Evolutionary conservation across 2,888 invertebrate species (phyloP).

Genomic region (Colletes collaris): DNA sequence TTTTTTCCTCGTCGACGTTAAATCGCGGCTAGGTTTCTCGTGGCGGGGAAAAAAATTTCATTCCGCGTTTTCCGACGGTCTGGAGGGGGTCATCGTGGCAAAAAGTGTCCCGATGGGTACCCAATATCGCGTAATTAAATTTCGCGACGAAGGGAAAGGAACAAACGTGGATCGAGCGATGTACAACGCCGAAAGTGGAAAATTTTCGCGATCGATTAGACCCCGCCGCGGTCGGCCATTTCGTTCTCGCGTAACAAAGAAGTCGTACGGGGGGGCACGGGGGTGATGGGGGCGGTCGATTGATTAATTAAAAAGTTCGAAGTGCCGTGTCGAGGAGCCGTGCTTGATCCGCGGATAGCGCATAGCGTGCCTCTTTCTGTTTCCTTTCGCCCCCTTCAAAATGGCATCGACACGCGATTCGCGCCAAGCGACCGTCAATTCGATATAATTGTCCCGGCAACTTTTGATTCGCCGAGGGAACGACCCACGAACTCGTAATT

Average conservation of each 20-base stretch:
- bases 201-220: conserved; percentile 64
- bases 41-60: conserved; percentile 32
- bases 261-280: conserved; percentile 28
- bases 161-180: conserved; percentile 36
- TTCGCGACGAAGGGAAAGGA: conserved; percentile 41
- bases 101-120: conserved; percentile 33
- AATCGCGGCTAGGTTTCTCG: conserved; percentile 26
- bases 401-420: conserved; percentile 53
- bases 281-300: conserved; percentile 39
- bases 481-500: conserved; percentile 6
- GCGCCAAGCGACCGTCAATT: conserved; percentile 31
- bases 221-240: conserved; percentile 39
- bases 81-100: conserved; percentile 5
- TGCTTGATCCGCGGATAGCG: conserved; percentile 22
- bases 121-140: conserved; percentile 61
- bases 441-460: conserved; percentile 42
- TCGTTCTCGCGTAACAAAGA: conserved; percentile 47
- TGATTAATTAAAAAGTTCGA: conserved; percentile 68
- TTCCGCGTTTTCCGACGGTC: conserved; percentile 25
- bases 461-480: conserved; percentile 9
- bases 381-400: conserved; percentile 16
- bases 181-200: conserved; percentile 17
- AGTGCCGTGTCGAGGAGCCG: conserved; percentile 54
- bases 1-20: conserved; percentile 10
- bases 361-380: conserved; percentile 48